Evolutionary conservation across 2,113 vertebrate genomes (phyloP), one percentile per base, ranked within the genome.

Genomic region (Eulemur macaco): DNA sequence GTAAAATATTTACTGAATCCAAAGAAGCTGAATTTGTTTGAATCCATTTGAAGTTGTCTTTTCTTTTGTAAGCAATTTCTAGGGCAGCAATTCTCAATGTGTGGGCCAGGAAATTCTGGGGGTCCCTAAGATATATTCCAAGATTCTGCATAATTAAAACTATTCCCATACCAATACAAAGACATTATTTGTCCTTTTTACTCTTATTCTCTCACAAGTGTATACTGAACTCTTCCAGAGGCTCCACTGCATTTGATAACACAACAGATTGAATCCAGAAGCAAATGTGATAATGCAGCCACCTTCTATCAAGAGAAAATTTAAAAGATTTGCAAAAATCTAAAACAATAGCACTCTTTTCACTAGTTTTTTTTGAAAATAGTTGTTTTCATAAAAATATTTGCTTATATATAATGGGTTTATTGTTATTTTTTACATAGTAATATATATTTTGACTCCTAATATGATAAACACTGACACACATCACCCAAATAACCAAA

Each of bases 281-380:
- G 56, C 64, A 96, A 87, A 74, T 52, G 56, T 10, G 63, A 96
- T 17, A 84, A 88, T 39, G 63, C 18, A 68, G 23, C 4, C 78
- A 34, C 73, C 2, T 52, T 89, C 27, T 86, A 91, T 52, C n/a
- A 94, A 84, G 69, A 92, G 5, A 92, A 27, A 74, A 81, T 47
- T 86, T 68, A 42, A 86, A 11, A 96, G 29, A 82, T 47, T 50
- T 63, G 20, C 4, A 92, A 84, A 96, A 86, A 54, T 45, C 42
- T 42, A 85, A 94, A 90, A 63, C 64, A 96, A 81, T 31, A 31
- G 6, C 31, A 37, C 6, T 89, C 29, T 85, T 42, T 39, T 78
- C 56, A 91, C 39, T 73, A 81, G 64, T 96, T 91, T 81, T 27
- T 85, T 92, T 91, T 92, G 17, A 80, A 96, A 89, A 85, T 47